These are phyloP conservation scores for Druon quercuslanigerum DNA, from an alignment of 1,140 invertebrate species.

Conservation along the genomic window DNA sequence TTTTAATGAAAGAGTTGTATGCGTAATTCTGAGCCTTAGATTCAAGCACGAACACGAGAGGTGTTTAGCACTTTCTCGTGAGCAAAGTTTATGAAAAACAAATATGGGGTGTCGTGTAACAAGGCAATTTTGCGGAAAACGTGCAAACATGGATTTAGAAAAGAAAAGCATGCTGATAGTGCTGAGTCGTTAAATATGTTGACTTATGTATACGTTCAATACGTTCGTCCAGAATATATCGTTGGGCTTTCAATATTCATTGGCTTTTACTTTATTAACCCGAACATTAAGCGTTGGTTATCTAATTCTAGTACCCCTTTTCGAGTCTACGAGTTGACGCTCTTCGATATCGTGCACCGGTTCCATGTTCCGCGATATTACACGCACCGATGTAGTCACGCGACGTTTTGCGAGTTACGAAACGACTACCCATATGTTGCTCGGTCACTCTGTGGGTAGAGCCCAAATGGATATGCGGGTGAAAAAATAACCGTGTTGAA, in stretches of 20 bases:
- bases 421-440: slow-evolving; percentile 37
- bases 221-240: slow-evolving; percentile 13
- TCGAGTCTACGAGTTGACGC: slow-evolving; percentile 27
- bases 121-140: slow-evolving; percentile 13
- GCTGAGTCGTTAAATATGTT: slow-evolving; percentile 2
- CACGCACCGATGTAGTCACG: slow-evolving; percentile 41
- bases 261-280: slow-evolving; percentile 28
- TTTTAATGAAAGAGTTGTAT: neutral
- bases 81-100: neutral
- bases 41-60: slow-evolving; percentile 1
- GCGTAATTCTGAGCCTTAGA: neutral
- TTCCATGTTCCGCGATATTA: slow-evolving; percentile 49
- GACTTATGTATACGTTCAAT: neutral
- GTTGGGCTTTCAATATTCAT: slow-evolving; percentile 13
- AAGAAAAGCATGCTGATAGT: slow-evolving; percentile 1
- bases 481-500: neutral
- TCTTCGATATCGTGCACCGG: slow-evolving; percentile 41
- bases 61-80: slow-evolving; percentile 13
- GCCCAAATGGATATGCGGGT: slow-evolving; percentile 9
- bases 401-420: slow-evolving; percentile 51
- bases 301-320: slow-evolving; percentile 31
- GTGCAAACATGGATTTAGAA: neutral
- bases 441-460: neutral
- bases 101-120: neutral
- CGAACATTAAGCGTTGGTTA: slow-evolving; percentile 23